Percentiles rank a stretch among this genome's conserved stretches.
These are phyloP conservation scores for Drosophila virilis DNA, from an alignment of 1,140 invertebrate species.

Conservation along the genomic window DNA sequence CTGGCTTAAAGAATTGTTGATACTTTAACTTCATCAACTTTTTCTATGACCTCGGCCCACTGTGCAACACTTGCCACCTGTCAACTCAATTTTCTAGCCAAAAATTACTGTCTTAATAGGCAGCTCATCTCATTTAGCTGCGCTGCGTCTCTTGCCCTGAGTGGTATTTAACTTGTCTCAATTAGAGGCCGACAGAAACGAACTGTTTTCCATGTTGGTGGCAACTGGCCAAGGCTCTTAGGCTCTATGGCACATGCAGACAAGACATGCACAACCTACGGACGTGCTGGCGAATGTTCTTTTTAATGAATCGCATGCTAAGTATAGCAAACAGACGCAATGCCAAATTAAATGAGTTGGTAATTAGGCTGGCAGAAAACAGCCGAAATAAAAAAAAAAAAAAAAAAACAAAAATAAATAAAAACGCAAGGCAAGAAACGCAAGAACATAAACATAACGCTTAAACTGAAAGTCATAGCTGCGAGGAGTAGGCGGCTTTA, in stretches of 20 bases:
- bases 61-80: not conserved
- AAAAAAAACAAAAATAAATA: constrained; percentile 19
- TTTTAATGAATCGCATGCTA: constrained; percentile 72
- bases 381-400: constrained; percentile 7
- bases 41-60: not conserved
- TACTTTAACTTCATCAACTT: not conserved
- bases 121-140: constrained; percentile 42
- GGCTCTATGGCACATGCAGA: constrained; percentile 15
- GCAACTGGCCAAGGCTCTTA: constrained; percentile 21
- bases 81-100: not conserved
- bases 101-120: constrained; percentile 13
- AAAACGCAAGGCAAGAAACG: constrained; percentile 12
- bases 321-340: constrained; percentile 46
- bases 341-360: constrained; percentile 59
- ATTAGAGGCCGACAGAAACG: constrained; percentile 59
- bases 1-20: not conserved
- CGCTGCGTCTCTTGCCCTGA: constrained; percentile 26
- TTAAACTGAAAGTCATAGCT: not conserved
- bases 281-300: constrained; percentile 55
- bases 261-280: constrained; percentile 24
- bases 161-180: constrained; percentile 72
- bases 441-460: constrained; percentile 1
- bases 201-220: constrained; percentile 30
- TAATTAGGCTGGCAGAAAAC: constrained; percentile 56
- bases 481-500: constrained; percentile 21